Evolutionary conservation across 2,113 vertebrate genomes (phyloP).

Genomic region (Micronycteris hirsuta): DNA sequence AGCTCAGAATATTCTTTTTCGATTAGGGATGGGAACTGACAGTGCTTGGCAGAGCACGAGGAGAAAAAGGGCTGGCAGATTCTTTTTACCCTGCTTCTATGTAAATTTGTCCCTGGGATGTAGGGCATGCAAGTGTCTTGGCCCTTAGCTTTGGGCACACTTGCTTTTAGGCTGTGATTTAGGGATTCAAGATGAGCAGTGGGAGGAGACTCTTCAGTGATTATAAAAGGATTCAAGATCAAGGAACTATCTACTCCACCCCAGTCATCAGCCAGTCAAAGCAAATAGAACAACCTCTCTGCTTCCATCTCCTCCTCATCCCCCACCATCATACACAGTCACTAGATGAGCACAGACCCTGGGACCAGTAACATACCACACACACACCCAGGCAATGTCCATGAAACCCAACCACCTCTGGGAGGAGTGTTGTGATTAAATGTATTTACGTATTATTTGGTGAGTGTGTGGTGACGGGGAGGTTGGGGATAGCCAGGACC

Average conservation of each 20-base stretch:
- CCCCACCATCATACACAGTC: rapidly evolving
- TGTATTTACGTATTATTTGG: background rate
- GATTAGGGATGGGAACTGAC: background rate
- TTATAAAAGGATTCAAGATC: background rate
- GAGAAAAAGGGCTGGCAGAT: background rate
- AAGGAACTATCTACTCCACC: background rate
- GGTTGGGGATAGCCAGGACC: background rate
- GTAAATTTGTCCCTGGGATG: background rate
- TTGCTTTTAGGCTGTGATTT: background rate
- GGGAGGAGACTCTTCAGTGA: background rate
- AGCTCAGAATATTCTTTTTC: background rate
- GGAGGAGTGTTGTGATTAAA: background rate
- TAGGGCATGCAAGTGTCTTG: background rate
- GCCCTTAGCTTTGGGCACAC: background rate
- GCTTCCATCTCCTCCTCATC: background rate
- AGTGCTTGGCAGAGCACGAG: background rate
- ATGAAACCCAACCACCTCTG: background rate
- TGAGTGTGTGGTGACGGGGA: background rate
- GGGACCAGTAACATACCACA: background rate
- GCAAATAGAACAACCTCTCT: background rate
- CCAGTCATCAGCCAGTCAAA: background rate
- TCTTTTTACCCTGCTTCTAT: background rate
- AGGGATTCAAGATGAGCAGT: conserved; percentile 1
- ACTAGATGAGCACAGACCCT: background rate
- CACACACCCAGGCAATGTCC: background rate